These are phyloP conservation scores for Drosophila sp. DNA, from an alignment of 1,140 invertebrate species.

Conservation along the genomic window DNA sequence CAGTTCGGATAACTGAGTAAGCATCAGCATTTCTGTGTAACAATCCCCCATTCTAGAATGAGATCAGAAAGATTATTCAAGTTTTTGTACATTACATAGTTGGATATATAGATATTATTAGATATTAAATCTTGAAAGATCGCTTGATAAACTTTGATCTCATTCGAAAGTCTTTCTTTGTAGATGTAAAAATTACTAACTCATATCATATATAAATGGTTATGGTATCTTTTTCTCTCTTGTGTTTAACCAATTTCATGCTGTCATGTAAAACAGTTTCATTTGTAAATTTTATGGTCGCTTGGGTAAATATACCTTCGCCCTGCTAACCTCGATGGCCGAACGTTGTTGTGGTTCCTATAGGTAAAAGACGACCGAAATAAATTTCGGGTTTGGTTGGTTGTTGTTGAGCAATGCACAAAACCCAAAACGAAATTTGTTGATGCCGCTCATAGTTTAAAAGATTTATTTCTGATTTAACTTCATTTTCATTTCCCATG, in stretches of 20 bases:
- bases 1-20: constrained; percentile 80
- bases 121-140: no score
- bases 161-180: no score
- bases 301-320: constrained; percentile 76
- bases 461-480: neutral
- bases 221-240: constrained; percentile 16
- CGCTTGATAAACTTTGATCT: no score
- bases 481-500: neutral
- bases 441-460: neutral
- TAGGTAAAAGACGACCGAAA: constrained; percentile 64
- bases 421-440: neutral
- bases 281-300: constrained; percentile 81
- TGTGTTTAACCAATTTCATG: constrained; percentile 30
- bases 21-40: constrained; percentile 6
- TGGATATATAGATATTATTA: no score
- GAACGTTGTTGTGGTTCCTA: constrained; percentile 80
- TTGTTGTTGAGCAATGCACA: no score
- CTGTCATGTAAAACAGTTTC: constrained; percentile 44
- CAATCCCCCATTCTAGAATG: no score
- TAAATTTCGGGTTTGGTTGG: neutral
- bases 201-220: neutral
- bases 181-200: no score
- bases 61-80: no score
- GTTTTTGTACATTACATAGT: no score
- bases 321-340: constrained; percentile 75